Evolutionary conservation across 2,888 invertebrate species (phyloP).

Genomic region (Drosophila austrosaltans): DNA sequence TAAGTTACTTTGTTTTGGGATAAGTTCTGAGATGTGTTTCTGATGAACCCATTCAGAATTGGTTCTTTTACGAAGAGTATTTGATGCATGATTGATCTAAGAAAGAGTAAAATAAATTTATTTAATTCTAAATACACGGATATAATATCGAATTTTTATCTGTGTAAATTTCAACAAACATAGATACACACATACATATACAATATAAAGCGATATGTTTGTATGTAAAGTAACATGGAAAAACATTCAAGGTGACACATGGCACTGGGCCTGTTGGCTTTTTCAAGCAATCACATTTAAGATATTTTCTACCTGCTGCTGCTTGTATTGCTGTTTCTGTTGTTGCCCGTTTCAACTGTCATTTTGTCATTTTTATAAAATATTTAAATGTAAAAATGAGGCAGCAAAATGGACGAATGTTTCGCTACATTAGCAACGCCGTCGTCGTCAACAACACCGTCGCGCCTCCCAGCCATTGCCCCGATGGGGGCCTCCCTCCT

Average conservation of each 20-base stretch:
- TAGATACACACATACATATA: no score
- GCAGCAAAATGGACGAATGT: constrained; percentile 44
- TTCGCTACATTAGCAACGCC: constrained; percentile 38
- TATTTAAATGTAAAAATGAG: constrained; percentile 65
- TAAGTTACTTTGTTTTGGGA: constrained; percentile 21
- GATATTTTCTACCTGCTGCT: constrained; percentile 19
- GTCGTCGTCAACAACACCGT: not conserved
- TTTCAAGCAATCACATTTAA: constrained; percentile 63
- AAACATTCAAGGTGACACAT: constrained; percentile 64
- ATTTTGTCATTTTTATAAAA: constrained; percentile 66
- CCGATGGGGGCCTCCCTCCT: constrained; percentile 9
- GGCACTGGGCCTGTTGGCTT: constrained; percentile 26
- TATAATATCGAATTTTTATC: no score
- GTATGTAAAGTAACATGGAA: not conserved
- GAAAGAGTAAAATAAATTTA: no score
- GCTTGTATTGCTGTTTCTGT: constrained; percentile 8
- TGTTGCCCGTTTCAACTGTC: constrained; percentile 11
- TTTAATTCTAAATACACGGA: no score
- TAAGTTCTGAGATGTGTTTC: no score
- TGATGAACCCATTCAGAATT: no score
- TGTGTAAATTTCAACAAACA: no score
- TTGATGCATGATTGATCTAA: no score
- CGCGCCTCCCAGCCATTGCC: not conserved
- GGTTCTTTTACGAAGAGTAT: no score
- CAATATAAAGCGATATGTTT: not conserved